Evolutionary conservation across 2,888 invertebrate species (phyloP).

Genomic region (Chrysodeixis includens): DNA sequence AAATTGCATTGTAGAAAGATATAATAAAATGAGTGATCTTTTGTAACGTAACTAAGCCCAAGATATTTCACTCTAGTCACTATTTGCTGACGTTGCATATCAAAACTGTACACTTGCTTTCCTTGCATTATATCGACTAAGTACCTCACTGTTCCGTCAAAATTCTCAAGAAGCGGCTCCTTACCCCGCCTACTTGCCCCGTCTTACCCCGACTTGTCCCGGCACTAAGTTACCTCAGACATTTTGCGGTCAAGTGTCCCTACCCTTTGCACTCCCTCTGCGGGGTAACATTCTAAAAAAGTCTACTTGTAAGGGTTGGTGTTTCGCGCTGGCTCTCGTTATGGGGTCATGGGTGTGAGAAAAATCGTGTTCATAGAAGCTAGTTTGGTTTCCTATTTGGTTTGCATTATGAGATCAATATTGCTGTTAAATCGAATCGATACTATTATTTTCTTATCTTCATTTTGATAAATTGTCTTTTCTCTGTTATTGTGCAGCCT

Average conservation of each 20-base stretch:
- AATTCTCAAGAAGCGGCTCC: not conserved
- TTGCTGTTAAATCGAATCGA: too few relatives aligned
- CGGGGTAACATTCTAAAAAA: slow-evolving; percentile 1
- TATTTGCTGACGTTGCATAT: too few relatives aligned
- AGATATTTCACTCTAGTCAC: too few relatives aligned
- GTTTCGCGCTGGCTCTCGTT: not conserved
- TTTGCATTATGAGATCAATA: too few relatives aligned
- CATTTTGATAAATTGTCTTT: too few relatives aligned
- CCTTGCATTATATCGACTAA: not conserved
- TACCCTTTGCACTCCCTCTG: not conserved
- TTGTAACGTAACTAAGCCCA: too few relatives aligned
- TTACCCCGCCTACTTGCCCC: not conserved
- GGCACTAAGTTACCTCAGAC: not conserved
- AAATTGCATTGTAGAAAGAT: too few relatives aligned
- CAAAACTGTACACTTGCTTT: too few relatives aligned
- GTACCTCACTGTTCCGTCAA: not conserved
- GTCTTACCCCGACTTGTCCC: not conserved
- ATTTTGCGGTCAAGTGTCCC: not conserved
- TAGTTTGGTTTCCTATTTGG: not conserved
- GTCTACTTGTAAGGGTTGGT: not conserved
- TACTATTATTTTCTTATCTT: too few relatives aligned
- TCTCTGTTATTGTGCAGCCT: too few relatives aligned
- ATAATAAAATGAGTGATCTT: too few relatives aligned
- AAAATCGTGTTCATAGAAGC: not conserved
- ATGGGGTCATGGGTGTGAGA: not conserved